Evolutionary conservation across 1,140 invertebrate species (phyloP).

Genomic region (Asbolus verrucosus): DNA sequence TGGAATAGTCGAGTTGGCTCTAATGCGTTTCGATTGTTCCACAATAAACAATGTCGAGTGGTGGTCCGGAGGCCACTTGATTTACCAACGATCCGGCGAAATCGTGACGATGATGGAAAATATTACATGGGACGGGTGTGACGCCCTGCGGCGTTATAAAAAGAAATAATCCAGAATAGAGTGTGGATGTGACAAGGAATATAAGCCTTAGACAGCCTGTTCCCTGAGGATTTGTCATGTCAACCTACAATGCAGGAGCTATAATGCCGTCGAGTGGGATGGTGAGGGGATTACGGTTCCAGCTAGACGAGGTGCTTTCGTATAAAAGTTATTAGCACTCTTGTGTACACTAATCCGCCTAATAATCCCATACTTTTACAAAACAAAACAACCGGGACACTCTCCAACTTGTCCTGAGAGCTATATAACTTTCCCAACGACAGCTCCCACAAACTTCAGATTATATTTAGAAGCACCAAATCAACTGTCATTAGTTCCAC

Average conservation of each 20-base stretch:
- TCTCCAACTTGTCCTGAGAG: neutral
- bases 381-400: constrained; percentile 14
- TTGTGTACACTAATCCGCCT: constrained; percentile 1
- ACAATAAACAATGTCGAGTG: constrained; percentile 59
- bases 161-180: constrained; percentile 52
- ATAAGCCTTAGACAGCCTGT: constrained; percentile 44
- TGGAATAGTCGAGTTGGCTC: constrained; percentile 58
- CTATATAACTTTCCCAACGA: neutral
- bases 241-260: constrained; percentile 45
- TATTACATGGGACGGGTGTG: neutral
- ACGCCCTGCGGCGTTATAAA: constrained; percentile 38
- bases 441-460: constrained; percentile 10
- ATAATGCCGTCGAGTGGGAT: constrained; percentile 3
- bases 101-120: neutral
- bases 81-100: neutral
- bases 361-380: constrained; percentile 3
- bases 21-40: constrained; percentile 60
- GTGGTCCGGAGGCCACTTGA: neutral
- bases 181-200: constrained; percentile 50
- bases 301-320: constrained; percentile 23
- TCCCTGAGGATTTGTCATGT: constrained; percentile 50
- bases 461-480: constrained; percentile 32
- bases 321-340: constrained; percentile 25
- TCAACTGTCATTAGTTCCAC: constrained; percentile 25
- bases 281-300: constrained; percentile 11